phyloP scores from a whole-genome alignment of 1,140 invertebrate genomes.

The Bemisia tabaci region DNA sequence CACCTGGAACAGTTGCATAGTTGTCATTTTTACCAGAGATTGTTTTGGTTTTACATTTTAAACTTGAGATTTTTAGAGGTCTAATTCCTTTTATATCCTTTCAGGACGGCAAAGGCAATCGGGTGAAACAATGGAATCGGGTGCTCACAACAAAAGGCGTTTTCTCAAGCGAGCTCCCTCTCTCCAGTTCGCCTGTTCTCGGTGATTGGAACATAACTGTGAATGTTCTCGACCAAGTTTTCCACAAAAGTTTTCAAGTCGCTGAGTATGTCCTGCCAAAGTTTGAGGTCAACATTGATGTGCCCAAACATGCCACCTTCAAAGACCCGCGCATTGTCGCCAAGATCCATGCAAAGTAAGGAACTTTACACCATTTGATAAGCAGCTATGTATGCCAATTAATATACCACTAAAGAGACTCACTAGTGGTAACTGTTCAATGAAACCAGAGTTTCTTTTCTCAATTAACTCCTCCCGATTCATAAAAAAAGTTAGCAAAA shows the following conservation, averaged over 20 bases:
- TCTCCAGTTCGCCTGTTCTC: conserved; percentile 73
- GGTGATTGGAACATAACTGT: conserved; percentile 81
- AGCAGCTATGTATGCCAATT: too few species aligned
- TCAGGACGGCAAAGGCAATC: conserved; percentile 62
- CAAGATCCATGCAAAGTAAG: conserved; percentile 70
- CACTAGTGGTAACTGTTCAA: too few species aligned
- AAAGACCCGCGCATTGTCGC: conserved; percentile 59
- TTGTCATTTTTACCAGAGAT: too few species aligned
- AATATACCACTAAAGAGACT: too few species aligned
- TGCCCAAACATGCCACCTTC: conserved; percentile 65
- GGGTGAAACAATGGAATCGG: conserved; percentile 63
- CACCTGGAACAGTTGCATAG: too few species aligned
- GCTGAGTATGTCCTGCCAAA: conserved; percentile 88
- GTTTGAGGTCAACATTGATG: conserved; percentile 71
- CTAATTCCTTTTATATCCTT: too few species aligned
- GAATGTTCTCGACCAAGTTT: conserved; percentile 43
- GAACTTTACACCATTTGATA: too few species aligned
- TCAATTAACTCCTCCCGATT: too few species aligned
- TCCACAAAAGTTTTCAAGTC: conserved; percentile 58
- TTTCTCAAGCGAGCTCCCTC: conserved; percentile 58
- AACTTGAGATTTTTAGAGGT: too few species aligned
- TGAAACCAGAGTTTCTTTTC: too few species aligned
- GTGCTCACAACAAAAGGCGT: conserved; percentile 56
- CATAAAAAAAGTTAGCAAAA: too few species aligned
- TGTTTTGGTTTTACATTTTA: too few species aligned